Evolutionary conservation across 2,888 invertebrate genomes (phyloP).

Genomic region (Priocnemis perturbator): DNA sequence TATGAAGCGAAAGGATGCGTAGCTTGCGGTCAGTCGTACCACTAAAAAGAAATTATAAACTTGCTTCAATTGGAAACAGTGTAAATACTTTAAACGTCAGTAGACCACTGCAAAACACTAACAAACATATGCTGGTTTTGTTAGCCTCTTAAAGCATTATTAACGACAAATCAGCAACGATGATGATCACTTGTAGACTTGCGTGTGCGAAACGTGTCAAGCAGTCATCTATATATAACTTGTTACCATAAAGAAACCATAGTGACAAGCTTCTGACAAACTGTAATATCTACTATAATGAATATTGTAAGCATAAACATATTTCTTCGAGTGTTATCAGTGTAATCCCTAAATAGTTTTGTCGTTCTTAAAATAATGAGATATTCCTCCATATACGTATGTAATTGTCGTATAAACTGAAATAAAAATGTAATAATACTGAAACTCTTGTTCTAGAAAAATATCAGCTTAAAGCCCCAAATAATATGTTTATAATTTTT

Average conservation of each 20-base stretch:
- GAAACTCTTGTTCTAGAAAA: conserved; percentile 30
- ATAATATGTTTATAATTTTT: conserved; percentile 23
- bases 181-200: conserved; percentile 23
- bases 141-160: background rate
- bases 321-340: conserved; percentile 30
- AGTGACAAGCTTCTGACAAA: conserved; percentile 20
- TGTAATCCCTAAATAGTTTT: conserved; percentile 41
- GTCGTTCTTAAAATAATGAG: conserved; percentile 32
- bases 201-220: conserved; percentile 26
- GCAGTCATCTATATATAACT: conserved; percentile 24
- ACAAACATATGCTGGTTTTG: conserved; percentile 19
- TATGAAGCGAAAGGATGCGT: no score
- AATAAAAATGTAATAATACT: conserved; percentile 47
- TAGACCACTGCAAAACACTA: background rate
- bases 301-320: conserved; percentile 31
- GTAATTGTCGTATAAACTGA: conserved; percentile 44
- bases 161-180: conserved; percentile 35
- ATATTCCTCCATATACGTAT: conserved; percentile 34
- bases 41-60: conserved; percentile 32
- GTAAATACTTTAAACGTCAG: conserved; percentile 35
- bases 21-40: conserved; percentile 7
- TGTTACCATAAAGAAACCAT: conserved; percentile 26
- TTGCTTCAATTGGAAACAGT: conserved; percentile 34
- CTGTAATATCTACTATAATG: conserved; percentile 27
- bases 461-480: conserved; percentile 35